phyloP scores from a whole-genome alignment of 1,140 invertebrate species.

The Berghia stephanieae region DNA sequence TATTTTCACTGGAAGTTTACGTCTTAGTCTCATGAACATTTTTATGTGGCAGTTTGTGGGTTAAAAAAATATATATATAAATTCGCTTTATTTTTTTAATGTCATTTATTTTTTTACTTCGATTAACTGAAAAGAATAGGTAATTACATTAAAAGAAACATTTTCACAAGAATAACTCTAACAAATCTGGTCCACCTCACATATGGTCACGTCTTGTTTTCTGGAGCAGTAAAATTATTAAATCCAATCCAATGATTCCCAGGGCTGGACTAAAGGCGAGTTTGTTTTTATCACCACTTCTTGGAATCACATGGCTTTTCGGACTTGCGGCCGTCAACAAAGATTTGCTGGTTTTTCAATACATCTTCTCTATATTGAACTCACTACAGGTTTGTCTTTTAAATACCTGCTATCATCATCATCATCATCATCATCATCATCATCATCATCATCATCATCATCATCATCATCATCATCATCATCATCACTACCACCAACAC shows the following conservation, averaged over 20 bases:
- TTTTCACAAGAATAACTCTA: background rate
- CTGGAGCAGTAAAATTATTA: no score
- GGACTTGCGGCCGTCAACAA: constrained; percentile 69
- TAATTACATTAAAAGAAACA: background rate
- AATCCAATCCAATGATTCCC: constrained; percentile 9
- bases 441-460: background rate
- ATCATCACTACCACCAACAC: no score
- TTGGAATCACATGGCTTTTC: constrained; percentile 71
- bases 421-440: background rate
- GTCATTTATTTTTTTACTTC: background rate
- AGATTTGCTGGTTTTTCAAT: constrained; percentile 67
- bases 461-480: background rate
- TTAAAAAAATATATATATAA: no score
- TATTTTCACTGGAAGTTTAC: no score
- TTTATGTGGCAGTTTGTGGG: no score
- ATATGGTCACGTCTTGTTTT: background rate
- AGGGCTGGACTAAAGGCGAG: constrained; percentile 52
- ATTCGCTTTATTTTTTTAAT: no score
- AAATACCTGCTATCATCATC: background rate
- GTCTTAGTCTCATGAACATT: no score
- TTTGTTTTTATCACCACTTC: constrained; percentile 55
- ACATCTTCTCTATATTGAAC: constrained; percentile 70
- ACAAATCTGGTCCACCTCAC: background rate
- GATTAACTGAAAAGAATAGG: background rate
- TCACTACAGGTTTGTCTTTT: constrained; percentile 66